phyloP scores from a whole-genome alignment of 2,888 invertebrate species.

The Cryptocephalus primarius region DNA sequence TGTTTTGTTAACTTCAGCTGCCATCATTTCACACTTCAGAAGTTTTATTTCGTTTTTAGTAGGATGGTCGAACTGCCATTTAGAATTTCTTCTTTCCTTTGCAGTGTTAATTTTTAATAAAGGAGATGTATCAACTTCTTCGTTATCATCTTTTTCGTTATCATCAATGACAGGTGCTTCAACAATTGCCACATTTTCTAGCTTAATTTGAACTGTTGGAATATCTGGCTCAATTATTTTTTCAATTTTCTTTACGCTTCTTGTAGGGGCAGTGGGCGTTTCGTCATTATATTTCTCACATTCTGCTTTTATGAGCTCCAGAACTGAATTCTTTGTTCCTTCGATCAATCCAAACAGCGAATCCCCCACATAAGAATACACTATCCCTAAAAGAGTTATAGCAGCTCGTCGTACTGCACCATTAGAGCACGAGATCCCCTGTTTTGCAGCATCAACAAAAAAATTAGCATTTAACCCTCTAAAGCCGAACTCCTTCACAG shows the following conservation, averaged over 20 bases:
- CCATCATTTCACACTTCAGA: constrained; percentile 79
- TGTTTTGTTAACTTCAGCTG: constrained; percentile 77
- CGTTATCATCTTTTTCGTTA: constrained; percentile 66
- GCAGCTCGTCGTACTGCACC: constrained; percentile 72
- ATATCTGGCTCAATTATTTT: constrained; percentile 43
- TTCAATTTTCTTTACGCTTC: constrained; percentile 52
- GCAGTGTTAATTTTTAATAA: constrained; percentile 70
- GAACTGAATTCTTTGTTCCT: constrained; percentile 72
- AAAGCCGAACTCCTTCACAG: too few species aligned
- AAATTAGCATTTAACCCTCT: constrained; percentile 63
- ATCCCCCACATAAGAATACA: constrained; percentile 75
- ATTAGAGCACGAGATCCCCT: constrained; percentile 74
- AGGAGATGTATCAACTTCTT: constrained; percentile 69
- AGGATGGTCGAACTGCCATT: constrained; percentile 93
- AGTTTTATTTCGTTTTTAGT: constrained; percentile 89
- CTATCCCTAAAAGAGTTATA: constrained; percentile 60
- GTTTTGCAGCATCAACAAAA: constrained; percentile 68
- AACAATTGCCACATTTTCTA: constrained; percentile 43
- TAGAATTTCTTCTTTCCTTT: constrained; percentile 85
- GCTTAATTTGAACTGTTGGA: constrained; percentile 40
- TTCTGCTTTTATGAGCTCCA: constrained; percentile 76
- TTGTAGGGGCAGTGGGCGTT: constrained; percentile 60
- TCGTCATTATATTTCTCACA: constrained; percentile 71
- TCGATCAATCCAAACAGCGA: constrained; percentile 69
- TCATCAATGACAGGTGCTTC: constrained; percentile 9